Conservation (phyloP, 2,797 vertebrate species). For the Squalus acanthias region DNA sequence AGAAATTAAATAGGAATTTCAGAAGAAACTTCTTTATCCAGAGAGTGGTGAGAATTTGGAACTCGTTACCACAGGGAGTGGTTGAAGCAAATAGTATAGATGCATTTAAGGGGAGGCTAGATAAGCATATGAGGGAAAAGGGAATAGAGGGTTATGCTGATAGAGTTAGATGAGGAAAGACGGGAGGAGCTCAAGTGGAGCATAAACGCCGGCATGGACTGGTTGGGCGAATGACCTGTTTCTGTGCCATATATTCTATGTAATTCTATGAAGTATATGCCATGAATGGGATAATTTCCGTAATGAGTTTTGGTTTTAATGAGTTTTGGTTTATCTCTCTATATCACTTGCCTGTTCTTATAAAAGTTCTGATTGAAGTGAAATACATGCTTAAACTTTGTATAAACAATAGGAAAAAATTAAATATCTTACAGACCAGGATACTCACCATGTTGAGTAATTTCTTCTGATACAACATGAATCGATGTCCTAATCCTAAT, state of each 20-base stretch:
- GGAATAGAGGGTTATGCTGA: not conserved
- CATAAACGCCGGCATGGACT: not conserved
- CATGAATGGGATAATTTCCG: not conserved
- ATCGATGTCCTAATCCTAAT: conserved; percentile 57
- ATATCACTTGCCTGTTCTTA: not conserved
- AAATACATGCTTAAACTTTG: not conserved
- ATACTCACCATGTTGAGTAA: conserved; percentile 55
- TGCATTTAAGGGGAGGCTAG: too few relatives aligned
- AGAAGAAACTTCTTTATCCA: too few relatives aligned
- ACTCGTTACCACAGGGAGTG: not conserved
- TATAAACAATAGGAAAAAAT: not conserved
- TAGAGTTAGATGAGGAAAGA: not conserved
- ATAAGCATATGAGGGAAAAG: not conserved
- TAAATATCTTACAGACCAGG: not conserved
- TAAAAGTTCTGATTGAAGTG: not conserved
- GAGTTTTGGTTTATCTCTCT: not conserved
- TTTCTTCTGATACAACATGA: conserved; percentile 53
- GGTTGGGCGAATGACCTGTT: not conserved
- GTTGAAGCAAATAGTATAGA: not conserved
- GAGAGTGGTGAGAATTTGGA: not conserved
- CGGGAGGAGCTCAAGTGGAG: not conserved
- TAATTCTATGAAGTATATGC: not conserved
- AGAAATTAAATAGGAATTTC: too few relatives aligned
- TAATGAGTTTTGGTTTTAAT: not conserved
- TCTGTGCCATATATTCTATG: not conserved